Evolutionary conservation across 2,888 invertebrate species (phyloP), one percentile per base, ranked within the genome.

Genomic region (Mimumesa dahlbomi): DNA sequence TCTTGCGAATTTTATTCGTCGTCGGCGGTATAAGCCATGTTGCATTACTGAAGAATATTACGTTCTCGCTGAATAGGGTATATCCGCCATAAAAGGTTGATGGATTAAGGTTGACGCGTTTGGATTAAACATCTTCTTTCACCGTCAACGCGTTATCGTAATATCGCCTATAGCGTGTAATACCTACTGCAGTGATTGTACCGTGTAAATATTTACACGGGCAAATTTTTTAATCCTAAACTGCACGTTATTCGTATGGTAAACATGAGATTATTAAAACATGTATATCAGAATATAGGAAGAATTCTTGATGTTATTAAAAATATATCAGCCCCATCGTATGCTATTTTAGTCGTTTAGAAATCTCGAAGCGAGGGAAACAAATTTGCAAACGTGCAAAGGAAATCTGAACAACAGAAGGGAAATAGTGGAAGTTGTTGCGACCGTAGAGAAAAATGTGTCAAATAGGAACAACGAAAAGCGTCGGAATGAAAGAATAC

Each of bases 1-100:
- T 43, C 59, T 49, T 19, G 18, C 14, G 45, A 72, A 72, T 72
- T 72, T 64, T 70, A 72, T 59, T 64, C 64, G 63, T 50, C 58
- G 54, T 45, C 58, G 43, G n/a, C 14, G 58, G 36, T 50, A 46
- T 36, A 53, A 67, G 57, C 62, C 34, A 19, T 4, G 43, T 50
- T 45, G 40, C 53, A 31, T 53, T 54, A 38, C 58, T 48, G 16
- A 53, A 63, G 64, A 70, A 71, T 63, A 71, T 70, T 70, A 57
- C 68, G 54, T 61, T 61, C 49, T 58, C 63, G 50, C 63, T 69
- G 53, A 69, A 53, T 63, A 45, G 57, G 42, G 63, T 45, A 63
- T 36, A 42, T 48, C 38, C 18, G 9, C 34, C 11, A 53, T 53
- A 46, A 63, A 53, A 57, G 57, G 53, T 69, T 70, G 70, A 71